Evolutionary conservation across 1,140 invertebrate species (phyloP), one percentile per base, ranked within the genome.

Genomic region (Bursaphelenchus mucronatus): DNA sequence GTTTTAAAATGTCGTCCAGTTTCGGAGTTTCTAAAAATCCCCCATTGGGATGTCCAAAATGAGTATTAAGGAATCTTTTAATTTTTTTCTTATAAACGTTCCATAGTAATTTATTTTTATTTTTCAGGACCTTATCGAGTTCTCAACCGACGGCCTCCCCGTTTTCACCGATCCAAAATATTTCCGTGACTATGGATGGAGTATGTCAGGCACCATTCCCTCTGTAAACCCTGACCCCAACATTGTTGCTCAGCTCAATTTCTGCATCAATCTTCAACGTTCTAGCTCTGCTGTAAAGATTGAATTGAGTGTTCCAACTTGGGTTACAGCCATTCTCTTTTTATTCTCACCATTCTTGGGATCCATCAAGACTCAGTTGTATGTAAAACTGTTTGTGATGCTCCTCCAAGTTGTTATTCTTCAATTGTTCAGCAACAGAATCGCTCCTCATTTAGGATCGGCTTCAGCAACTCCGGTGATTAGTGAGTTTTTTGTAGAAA

Each of bases 81-180:
- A 5, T 30, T 30, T 30, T 5, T 5, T 30, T 30, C 2, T 5
- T 30, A 30, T 30, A 30, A 30, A 30, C 30, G 30, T 30, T 30
- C 30, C 30, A 30, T 30, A 30, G n/a, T n/a, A n/a, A n/a, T n/a
- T n/a, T n/a, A 30, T 5, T 5, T 30, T 30, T 5, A 5, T 8
- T 17, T 53, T 56, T 49, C 62, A 78, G 71, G 72, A 75, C 11
- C 56, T 81, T 21, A 74, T 79, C 51, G 63, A 72, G 58, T 76
- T 79, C 15, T 30, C 56, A 6, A 56, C 68, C 30, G 76, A 80
- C 64, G 76, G 73, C 4, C 70, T 69, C 11, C 77, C 77, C 13
- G 75, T 79, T 21, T 79, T 79, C 63, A 79, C 77, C 8, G 77
- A 79, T 54, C 77, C 77, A 30, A 79, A 79, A 59, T 79, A 78